phyloP scores from a whole-genome alignment of 2,113 vertebrate species.

The Sinocyclocheilus grahami region DNA sequence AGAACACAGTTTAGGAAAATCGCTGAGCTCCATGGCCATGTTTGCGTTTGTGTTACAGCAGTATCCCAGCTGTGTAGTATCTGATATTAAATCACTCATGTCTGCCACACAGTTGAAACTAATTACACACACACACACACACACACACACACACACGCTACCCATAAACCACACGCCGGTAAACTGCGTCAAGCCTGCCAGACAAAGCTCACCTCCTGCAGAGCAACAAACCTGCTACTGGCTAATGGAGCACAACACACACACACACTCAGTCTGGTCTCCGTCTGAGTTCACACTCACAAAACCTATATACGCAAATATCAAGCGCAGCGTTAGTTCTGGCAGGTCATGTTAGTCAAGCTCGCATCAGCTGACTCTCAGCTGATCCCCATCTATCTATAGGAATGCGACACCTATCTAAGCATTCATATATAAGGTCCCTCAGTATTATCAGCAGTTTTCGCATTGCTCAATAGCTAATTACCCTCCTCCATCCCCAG shows the following conservation, averaged over 20 bases:
- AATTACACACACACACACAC: neutral
- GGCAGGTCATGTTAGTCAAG: too few species aligned
- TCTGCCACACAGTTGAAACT: conserved; percentile 49
- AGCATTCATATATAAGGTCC: too few species aligned
- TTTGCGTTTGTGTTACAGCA: conserved; percentile 24
- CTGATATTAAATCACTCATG: conserved; percentile 58
- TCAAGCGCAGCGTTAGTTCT: too few species aligned
- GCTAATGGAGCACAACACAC: conserved; percentile 38
- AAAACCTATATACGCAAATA: neutral
- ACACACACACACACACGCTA: conserved; percentile 14
- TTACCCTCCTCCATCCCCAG: too few species aligned
- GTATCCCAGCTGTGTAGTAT: conserved; percentile 38
- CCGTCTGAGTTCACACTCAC: neutral
- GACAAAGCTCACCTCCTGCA: conserved; percentile 34
- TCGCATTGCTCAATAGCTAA: too few species aligned
- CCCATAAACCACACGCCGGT: conserved; percentile 18
- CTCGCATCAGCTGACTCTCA: too few species aligned
- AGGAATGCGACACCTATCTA: too few species aligned
- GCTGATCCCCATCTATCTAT: too few species aligned
- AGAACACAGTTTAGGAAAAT: too few species aligned
- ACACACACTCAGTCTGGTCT: neutral
- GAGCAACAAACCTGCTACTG: conserved; percentile 25
- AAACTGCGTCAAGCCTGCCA: conserved; percentile 19
- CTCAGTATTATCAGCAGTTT: too few species aligned
- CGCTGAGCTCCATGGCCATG: too few species aligned